These are phyloP conservation scores for Mayetiola destructor DNA, from an alignment of 2,888 invertebrate genomes.

Conservation along the genomic window DNA sequence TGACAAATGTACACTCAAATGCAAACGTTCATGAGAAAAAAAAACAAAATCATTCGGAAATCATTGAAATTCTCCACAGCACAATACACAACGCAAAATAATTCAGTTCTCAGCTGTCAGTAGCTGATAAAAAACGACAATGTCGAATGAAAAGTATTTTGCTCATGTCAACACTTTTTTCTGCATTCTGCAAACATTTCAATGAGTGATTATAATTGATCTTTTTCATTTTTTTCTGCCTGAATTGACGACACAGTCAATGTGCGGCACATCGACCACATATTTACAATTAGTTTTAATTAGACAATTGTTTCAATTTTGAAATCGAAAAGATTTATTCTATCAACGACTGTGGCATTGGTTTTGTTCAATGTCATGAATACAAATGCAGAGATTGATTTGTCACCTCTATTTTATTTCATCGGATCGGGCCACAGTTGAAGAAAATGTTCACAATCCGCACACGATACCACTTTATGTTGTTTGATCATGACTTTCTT, in stretches of 20 bases:
- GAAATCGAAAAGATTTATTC: not conserved
- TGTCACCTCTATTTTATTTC: not conserved
- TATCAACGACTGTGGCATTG: not conserved
- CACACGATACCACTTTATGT: not conserved
- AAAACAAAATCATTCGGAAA: too few relatives aligned
- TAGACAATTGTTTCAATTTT: not conserved
- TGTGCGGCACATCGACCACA: not conserved
- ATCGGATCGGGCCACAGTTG: slow-evolving; percentile 1
- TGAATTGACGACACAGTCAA: not conserved
- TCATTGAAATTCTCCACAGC: too few relatives aligned
- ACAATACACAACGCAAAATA: too few relatives aligned
- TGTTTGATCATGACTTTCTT: not conserved
- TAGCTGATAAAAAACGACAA: not conserved
- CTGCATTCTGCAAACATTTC: too few relatives aligned
- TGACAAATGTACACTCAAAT: too few relatives aligned
- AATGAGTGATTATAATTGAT: not conserved
- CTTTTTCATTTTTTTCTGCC: not conserved
- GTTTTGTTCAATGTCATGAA: not conserved
- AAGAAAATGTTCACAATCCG: not conserved
- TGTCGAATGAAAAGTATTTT: not conserved
- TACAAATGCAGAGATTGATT: not conserved
- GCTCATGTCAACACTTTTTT: slow-evolving; percentile 2
- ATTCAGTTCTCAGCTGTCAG: not conserved
- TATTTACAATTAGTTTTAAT: slow-evolving; percentile 6
- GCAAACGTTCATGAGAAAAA: too few relatives aligned